Evolutionary conservation across 2,113 vertebrate genomes (phyloP), one percentile per base, ranked within the genome.

Genomic region (Embiotoca jacksoni): DNA sequence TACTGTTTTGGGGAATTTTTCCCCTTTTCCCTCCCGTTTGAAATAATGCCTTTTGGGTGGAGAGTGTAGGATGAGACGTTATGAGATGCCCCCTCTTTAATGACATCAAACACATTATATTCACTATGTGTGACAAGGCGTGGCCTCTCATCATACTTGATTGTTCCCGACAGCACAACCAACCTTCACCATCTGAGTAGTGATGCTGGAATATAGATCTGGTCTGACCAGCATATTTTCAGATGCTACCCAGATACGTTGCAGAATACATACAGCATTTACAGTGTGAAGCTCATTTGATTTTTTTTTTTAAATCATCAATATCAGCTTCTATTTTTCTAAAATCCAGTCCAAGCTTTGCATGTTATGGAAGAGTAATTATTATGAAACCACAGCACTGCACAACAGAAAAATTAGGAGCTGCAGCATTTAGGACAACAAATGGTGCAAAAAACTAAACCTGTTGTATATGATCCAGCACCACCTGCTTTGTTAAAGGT

Each of bases 201-300:
- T 81, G 77, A 80, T 23, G 67, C 50, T 56, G 32, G 36, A 76
- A 15, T 54, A 63, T 33, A 61, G 75, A 63, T 81, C 52, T 49
- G 14, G 32, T 56, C 14, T 50, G 23, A 66, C 7, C 52, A 57
- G 50, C 55, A 33, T 56, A 31, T 72, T 60, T 10, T 71, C 54
- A 57, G 16, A 55, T 70, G 36, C 3, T 9, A 15, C 37, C 67
- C 14, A 7, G 4, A 23, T 23, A 7, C n/a, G 6, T 5, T n/a
- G 31, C 56, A 46, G 32, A 39, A 35, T 72, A 55, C 16, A 55
- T 23, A 13, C 41, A 57, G 44, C 6, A 14, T 23, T 59, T 70
- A 57, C n/a, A n/a, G n/a, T n/a, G n/a, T 14, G 30, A 15, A 6
- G 16, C 14, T 35, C 1, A 49, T 54, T n/a, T 2, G 0, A n/a